Base-by-base conservation (phyloP, 2,888 invertebrate species). In the Troilus luridus region DNA sequence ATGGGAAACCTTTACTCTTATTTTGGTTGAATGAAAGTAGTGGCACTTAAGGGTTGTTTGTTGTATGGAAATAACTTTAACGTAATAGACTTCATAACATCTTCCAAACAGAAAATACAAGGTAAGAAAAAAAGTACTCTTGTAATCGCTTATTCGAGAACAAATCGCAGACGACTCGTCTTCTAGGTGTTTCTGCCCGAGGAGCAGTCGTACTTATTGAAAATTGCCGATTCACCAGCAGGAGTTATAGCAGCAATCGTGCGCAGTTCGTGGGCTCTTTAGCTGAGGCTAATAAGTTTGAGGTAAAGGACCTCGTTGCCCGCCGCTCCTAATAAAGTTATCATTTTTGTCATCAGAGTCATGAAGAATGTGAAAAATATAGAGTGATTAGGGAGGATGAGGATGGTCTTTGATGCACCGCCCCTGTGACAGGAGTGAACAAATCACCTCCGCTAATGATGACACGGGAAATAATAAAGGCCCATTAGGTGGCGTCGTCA, bases 301-400 rank as follows among this genome's bases (percentile, higher is more conserved):
- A 58, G 85, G 85, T 85, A 85, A 85, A 85, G 85, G 85, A 85
- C 85, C 85, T 85, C 85, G 56, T 85, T 85, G 85, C 85, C 56
- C 14, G n/a, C 7, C 56, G n/a, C 21, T 58, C 85, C 56, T 85
- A 85, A 85, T 85, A 85, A 85, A 85, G 85, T 85, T 85, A 85
- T 85, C 85, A 85, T 85, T 85, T 85, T 85, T 85, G 85, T 85
- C 85, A 56, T 85, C 56, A 85, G 85, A 19, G 54, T 85, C 56
- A 85, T 85, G 85, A 85, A 85, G 85, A 85, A 85, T 85, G 85
- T 85, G 85, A 85, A 85, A 85, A 85, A 85, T 85, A 85, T 85
- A 85, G 85, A 85, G 85, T 85, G 85, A 85, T 85, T 85, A 85
- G 85, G 85, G 85, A n/a, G 21, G 85, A 85, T 85, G 54, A 85